Evolutionary conservation across 2,888 invertebrate species (phyloP).

Genomic region (Drosophila conformis): DNA sequence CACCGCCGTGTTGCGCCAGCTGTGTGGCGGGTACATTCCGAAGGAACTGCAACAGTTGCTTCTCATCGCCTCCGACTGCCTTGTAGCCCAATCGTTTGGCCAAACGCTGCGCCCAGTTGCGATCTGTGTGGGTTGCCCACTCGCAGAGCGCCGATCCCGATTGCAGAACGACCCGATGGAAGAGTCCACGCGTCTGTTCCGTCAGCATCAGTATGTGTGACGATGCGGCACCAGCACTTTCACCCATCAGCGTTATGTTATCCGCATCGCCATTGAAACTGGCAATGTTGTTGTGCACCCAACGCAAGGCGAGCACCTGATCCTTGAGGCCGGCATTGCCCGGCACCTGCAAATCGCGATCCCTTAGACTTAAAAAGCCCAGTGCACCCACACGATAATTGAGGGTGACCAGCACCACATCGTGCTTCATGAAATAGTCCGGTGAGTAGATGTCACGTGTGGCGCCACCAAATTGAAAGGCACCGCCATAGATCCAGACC

Average conservation of each 20-base stretch:
- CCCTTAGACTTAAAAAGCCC: conserved; percentile 85
- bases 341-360: conserved; percentile 85
- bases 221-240: conserved; percentile 86
- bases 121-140: conserved; percentile 58
- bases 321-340: conserved; percentile 87
- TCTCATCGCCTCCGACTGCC: conserved; percentile 31
- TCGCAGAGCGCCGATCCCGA: conserved; percentile 76
- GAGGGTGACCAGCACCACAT: conserved; percentile 85
- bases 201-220: conserved; percentile 85
- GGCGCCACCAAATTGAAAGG: conserved; percentile 85
- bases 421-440: conserved; percentile 85
- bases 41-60: conserved; percentile 55
- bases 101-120: conserved; percentile 39
- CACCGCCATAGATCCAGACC: conserved; percentile 86
- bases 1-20: conserved; percentile 64
- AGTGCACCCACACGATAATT: conserved; percentile 86
- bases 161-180: conserved; percentile 83
- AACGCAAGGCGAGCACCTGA: conserved; percentile 85
- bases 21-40: conserved; percentile 39
- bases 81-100: conserved; percentile 53
- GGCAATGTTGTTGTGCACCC: conserved; percentile 85
- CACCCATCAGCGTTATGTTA: conserved; percentile 86
- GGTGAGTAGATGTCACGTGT: conserved; percentile 83
- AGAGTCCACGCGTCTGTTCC: conserved; percentile 84
- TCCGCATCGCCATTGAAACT: conserved; percentile 86